phyloP scores from a whole-genome alignment of 2,888 invertebrate genomes.

The Tipula helvola region DNA sequence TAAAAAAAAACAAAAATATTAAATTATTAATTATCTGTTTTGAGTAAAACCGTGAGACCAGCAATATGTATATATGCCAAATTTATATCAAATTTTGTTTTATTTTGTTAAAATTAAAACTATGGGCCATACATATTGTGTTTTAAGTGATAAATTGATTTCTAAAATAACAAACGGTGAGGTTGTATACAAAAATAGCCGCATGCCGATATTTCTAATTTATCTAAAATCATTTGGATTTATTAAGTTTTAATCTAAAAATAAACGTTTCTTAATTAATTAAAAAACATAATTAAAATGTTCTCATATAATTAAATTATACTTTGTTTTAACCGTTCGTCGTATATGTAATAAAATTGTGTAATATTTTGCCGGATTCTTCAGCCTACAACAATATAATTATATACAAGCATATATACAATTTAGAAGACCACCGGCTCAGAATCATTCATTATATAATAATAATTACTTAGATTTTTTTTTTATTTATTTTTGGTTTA shows the following conservation, averaged over 20 bases:
- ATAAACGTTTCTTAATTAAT: not conserved
- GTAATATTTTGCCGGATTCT: not conserved
- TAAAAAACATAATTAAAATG: not conserved
- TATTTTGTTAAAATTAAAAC: not conserved
- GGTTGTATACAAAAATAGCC: not conserved
- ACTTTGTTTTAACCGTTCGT: constrained; percentile 5
- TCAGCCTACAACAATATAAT: not conserved
- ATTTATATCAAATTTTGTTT: not conserved
- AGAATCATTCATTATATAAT: not conserved
- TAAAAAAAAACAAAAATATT: not conserved
- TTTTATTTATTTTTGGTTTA: not conserved
- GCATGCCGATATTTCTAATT: constrained; percentile 6
- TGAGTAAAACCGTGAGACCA: not conserved
- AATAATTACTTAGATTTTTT: not conserved
- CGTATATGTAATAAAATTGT: not conserved
- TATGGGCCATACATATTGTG: too few relatives aligned
- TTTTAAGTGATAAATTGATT: not conserved
- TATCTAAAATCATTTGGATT: not conserved
- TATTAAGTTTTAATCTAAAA: constrained; percentile 4
- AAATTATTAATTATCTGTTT: not conserved
- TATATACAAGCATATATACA: not conserved
- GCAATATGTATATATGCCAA: not conserved
- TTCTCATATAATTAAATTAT: not conserved
- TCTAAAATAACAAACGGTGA: not conserved
- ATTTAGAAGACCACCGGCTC: not conserved